Conservation (phyloP, 1,140 invertebrate genomes). For the Thrips palmi region DNA sequence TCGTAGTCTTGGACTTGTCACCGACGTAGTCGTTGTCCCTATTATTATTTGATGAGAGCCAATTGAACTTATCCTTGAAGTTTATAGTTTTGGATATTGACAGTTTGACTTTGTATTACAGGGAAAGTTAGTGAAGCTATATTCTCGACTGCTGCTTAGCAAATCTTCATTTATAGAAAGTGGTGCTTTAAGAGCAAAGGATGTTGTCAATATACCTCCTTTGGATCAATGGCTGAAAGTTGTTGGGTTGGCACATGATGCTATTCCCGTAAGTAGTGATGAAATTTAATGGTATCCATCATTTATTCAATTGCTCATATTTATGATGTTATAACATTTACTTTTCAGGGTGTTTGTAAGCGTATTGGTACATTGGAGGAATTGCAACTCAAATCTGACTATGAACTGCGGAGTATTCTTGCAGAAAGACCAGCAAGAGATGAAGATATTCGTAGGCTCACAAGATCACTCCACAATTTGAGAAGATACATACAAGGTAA, state of each 20-base stretch:
- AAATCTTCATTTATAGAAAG: conserved; percentile 51
- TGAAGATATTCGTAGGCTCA: conserved; percentile 62
- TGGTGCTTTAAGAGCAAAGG: conserved; percentile 31
- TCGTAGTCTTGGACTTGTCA: conserved; percentile 13
- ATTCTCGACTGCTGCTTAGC: conserved; percentile 72
- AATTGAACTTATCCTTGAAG: too few species aligned
- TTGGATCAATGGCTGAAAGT: conserved; percentile 79
- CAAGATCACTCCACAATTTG: conserved; percentile 65
- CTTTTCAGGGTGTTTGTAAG: conserved; percentile 30
- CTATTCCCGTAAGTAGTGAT: conserved; percentile 38
- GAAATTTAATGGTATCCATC: conserved; percentile 6
- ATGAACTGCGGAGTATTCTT: conserved; percentile 56
- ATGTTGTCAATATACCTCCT: conserved; percentile 47
- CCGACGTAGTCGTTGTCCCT: too few species aligned
- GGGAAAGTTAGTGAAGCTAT: conserved; percentile 87
- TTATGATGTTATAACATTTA: conserved; percentile 8
- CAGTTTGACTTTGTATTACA: conserved; percentile 25
- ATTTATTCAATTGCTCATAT: conserved; percentile 6
- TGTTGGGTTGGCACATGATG: conserved; percentile 56
- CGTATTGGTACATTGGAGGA: conserved; percentile 52
- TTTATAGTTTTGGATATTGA: conserved; percentile 15
- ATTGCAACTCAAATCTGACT: conserved; percentile 64
- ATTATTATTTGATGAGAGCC: conserved; percentile 12
- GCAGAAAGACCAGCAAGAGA: conserved; percentile 41
- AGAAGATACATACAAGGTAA: conserved; percentile 68